These are phyloP conservation scores for Leptinotarsa haldemani DNA, from an alignment of 2,888 invertebrate species.

Conservation along the genomic window DNA sequence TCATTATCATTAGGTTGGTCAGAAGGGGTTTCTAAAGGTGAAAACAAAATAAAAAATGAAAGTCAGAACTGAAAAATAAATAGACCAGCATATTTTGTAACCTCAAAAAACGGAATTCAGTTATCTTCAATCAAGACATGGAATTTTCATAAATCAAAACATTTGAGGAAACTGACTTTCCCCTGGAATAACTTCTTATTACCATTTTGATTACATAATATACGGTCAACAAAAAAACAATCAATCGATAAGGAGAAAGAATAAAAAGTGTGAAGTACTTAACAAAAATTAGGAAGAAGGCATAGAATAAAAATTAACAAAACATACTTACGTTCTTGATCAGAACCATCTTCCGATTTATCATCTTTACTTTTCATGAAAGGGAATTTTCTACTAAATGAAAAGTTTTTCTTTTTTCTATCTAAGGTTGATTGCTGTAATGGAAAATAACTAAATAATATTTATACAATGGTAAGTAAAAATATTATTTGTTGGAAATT, in stretches of 20 bases:
- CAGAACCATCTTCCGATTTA: slow-evolving; percentile 95
- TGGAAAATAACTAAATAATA: slow-evolving; percentile 20
- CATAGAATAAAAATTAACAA: not conserved
- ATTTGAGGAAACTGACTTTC: no score
- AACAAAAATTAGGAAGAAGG: not conserved
- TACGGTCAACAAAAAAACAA: slow-evolving; percentile 5
- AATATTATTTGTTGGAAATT: no score
- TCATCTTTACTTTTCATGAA: slow-evolving; percentile 99
- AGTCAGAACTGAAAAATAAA: slow-evolving; percentile 40
- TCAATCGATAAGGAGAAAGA: not conserved
- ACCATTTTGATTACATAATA: not conserved
- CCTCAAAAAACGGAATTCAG: not conserved
- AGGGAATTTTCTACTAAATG: slow-evolving; percentile 97
- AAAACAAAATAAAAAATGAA: slow-evolving; percentile 54
- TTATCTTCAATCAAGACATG: not conserved
- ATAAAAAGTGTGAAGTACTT: not conserved
- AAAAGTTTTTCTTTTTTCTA: slow-evolving; percentile 97
- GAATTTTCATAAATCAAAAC: not conserved
- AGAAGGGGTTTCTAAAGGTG: slow-evolving; percentile 64
- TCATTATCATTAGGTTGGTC: slow-evolving; percentile 64
- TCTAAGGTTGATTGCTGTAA: slow-evolving; percentile 91
- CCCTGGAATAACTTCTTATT: not conserved
- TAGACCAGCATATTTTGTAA: slow-evolving; percentile 29
- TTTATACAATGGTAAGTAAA: not conserved
- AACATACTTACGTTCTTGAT: slow-evolving; percentile 93